Base-by-base conservation (phyloP, 2,888 invertebrate genomes). In the Agrilus cyanescens region DNA sequence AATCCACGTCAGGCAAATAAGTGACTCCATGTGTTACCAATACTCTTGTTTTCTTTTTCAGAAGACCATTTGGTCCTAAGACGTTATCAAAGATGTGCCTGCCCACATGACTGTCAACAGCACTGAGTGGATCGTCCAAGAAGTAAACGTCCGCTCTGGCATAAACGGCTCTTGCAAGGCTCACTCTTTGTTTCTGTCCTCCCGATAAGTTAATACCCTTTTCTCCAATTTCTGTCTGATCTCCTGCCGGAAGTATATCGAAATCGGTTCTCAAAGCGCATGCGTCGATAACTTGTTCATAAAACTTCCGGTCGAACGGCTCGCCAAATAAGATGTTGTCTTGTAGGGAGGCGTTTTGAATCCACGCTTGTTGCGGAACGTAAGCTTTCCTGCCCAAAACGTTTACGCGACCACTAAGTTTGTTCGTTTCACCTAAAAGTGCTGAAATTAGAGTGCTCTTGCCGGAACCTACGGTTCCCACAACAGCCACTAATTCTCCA, bases 61-160 rank as follows among this genome's bases (percentile, higher is more conserved):
- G 67, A n/a, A 88, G 52, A 53, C 86, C 79, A 47, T 71, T 73
- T 1, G 87, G 84, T 29, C 94, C 90, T 47, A 97, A 79, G 16
- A 91, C 90, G 64, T 91, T 78, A 52, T 95, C 89, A 61, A 97
- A 97, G 57, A 97, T 91, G 63, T 95, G 94, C 69, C 93, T 93
- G n/a, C 96, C 96, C 38, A 96, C 96, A 63, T 97, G 96, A 18
- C 91, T 82, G 66, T 97, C 96, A 2, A 97, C 96, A 4, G 96
- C 96, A 61, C 90, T 90, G 37, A 87, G 70, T 2, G 96, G 96
- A 73, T 97, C 97, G 62, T 97, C 97, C 56, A 98, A 70, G 59
- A 93, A 80, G 66, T 91, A 94, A 48, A 93, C 73, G 58, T 94
- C 93, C 0, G 85, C 78, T 65, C 90, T 79, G 56, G 77, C 79